Base-by-base conservation (phyloP, 2,888 invertebrate genomes). In the Odontocerum albicorne region DNA sequence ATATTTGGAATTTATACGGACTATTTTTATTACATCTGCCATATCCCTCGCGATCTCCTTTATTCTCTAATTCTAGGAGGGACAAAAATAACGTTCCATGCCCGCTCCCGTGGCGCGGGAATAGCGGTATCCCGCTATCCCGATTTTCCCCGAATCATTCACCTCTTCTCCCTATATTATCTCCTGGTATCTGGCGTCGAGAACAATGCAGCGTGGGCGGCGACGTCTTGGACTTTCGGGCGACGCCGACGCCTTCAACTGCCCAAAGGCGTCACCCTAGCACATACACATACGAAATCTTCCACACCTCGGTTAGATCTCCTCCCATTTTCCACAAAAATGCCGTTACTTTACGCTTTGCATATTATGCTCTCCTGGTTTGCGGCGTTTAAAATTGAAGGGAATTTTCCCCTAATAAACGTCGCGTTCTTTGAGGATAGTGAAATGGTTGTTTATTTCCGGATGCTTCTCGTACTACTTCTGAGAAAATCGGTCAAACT, bases 171-270 rank as follows among this genome's bases (percentile, higher is more conserved):
- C 46, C 61, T 53, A 71, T 63, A 65, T 75, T 64, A 38, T 42
- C 60, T 65, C 74, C 77, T 76, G 66, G 73, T 74, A 69, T 58
- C 60, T 62, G 63, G 66, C 68, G 68, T 70, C 65, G 67, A 64
- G 66, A 74, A 74, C 75, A 75, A 74, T 76, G 69, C 72, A 67
- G 67, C 70, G 73, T 73, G 74, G 74, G 76, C 72, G 75, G 73
- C 71, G 49, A 27, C 45, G 55, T 22, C 42, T 39, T 31, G 7
- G 36, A 49, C 22, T 36, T 38, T n/a, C 42, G 17, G 43, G 16
- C 21, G 38, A 46, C 66, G 66, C 59, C 55, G 33, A 68, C 67
- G 67, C 69, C 59, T 62, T 64, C 15, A 20, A 40, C 47, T 40
- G 38, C 35, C 33, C 35, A 50, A 50, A 32, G 66, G 68, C 68